Conservation (phyloP, 2,888 invertebrate species). For the Chesias legatella region DNA sequence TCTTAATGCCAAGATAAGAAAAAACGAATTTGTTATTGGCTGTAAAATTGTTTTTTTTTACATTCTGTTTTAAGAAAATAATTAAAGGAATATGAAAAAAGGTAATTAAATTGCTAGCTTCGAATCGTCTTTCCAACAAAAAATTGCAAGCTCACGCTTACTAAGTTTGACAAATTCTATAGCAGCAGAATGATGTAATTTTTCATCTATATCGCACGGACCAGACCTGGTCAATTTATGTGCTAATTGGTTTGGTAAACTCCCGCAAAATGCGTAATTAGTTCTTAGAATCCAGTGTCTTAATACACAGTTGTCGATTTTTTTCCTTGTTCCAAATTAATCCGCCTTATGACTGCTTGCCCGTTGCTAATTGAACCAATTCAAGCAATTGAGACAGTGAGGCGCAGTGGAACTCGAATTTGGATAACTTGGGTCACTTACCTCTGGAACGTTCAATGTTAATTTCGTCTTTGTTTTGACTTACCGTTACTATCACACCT, state of each 20-base stretch:
- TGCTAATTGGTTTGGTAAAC: slow-evolving; percentile 2
- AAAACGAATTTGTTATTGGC: no score
- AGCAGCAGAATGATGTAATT: no score
- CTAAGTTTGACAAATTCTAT: no score
- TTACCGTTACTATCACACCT: slow-evolving; percentile 7
- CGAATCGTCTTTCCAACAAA: no score
- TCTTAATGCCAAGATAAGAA: no score
- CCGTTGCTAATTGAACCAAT: slow-evolving; percentile 63
- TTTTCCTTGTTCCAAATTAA: slow-evolving; percentile 54
- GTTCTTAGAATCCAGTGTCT: slow-evolving; percentile 25
- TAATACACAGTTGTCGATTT: slow-evolving; percentile 21
- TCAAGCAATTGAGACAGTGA: slow-evolving; percentile 66
- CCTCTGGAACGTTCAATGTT: slow-evolving; percentile 11
- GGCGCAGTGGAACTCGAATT: slow-evolving; percentile 17
- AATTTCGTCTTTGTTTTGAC: slow-evolving; percentile 9
- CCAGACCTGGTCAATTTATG: not conserved
- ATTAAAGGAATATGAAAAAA: no score
- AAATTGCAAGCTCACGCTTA: no score
- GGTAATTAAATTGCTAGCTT: no score
- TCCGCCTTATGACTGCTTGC: slow-evolving; percentile 33
- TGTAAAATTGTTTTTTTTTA: no score
- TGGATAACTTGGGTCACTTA: slow-evolving; percentile 20
- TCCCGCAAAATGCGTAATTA: slow-evolving; percentile 9
- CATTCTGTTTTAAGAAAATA: no score
- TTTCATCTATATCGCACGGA: no score